phyloP scores from a whole-genome alignment of 2,113 vertebrate genomes.

The Steatornis caripensis region DNA sequence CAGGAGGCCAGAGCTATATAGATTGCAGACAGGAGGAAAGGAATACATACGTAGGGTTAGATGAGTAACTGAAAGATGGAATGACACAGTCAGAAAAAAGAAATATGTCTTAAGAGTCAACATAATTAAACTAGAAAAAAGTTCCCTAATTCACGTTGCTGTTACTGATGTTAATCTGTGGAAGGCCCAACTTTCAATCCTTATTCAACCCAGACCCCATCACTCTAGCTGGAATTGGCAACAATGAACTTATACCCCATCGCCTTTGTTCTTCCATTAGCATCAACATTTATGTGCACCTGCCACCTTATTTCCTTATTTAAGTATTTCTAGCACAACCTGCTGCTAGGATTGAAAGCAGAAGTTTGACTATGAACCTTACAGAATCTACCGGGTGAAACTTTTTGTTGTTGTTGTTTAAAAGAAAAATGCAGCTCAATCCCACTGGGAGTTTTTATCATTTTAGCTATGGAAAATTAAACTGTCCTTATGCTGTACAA shows the following conservation, averaged over 20 bases:
- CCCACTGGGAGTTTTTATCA: not conserved
- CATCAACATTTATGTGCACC: not conserved
- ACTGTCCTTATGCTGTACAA: not conserved
- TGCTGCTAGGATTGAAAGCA: not conserved
- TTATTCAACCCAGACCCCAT: not conserved
- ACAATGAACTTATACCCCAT: not conserved
- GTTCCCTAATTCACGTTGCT: not conserved
- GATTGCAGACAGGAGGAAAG: not conserved
- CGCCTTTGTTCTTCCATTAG: not conserved
- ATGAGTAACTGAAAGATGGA: not conserved
- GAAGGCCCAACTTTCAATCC: not conserved
- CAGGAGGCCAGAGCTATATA: not conserved
- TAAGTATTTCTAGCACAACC: not conserved
- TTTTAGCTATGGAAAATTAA: not conserved
- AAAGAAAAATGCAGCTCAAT: not conserved
- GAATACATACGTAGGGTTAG: not conserved
- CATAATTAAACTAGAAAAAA: not conserved
- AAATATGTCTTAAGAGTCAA: not conserved
- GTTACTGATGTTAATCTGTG: not conserved
- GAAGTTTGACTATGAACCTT: not conserved
- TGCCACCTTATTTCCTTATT: not conserved
- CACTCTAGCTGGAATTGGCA: not conserved
- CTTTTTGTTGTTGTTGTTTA: not conserved
- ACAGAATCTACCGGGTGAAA: not conserved
- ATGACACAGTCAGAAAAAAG: not conserved